Base-by-base conservation (phyloP, 2,797 vertebrate genomes). In the Gymnothorax reevesii region DNA sequence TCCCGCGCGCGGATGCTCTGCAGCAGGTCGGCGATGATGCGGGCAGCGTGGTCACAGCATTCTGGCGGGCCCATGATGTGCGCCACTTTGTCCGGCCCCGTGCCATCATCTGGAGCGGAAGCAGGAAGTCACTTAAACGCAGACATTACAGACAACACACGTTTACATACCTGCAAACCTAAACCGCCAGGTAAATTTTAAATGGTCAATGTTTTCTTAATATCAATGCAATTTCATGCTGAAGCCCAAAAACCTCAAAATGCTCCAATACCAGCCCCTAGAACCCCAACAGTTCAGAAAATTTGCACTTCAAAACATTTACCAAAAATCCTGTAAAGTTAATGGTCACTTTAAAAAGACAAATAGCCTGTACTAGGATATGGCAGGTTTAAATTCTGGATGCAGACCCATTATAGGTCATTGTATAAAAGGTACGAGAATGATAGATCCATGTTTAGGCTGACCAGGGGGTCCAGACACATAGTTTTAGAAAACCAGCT, bases 11-110 rank as follows among this genome's bases (percentile, higher is more conserved):
- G 71, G 57, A 96, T 94, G 85, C 96, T 97, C 89, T 96, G 95
- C 42, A 97, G 93, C 52, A 97, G 94, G 55, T 97, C 96, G 0
- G 93, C 93, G 92, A 97, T 96, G 79, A 97, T 96, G 49, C 95
- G 91, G 1, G 96, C 96, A 0, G 96, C 96, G 0, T 97, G 96
- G 71, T 97, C 95, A 15, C 96, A 97, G 77, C 96, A 91, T 54
- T 97, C 96, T 0, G 96, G 96, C 42, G 96, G 95, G 0, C 96
- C 96, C 95, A 96, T 96, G 87, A 97, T 95, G 90, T 96, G 95
- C 0, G 96, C 96, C 0, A 97, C 94, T 88, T 96, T 97, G 90
- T 97, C 96, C 0, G 96, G 95, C 22, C 95, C 95, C 0, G 94
- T 94, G 13, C 96, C 96, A 0, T 96, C 96, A 52, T 96, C 96